Conservation (phyloP, 2,113 vertebrate genomes). For the Martes martes region DNA sequence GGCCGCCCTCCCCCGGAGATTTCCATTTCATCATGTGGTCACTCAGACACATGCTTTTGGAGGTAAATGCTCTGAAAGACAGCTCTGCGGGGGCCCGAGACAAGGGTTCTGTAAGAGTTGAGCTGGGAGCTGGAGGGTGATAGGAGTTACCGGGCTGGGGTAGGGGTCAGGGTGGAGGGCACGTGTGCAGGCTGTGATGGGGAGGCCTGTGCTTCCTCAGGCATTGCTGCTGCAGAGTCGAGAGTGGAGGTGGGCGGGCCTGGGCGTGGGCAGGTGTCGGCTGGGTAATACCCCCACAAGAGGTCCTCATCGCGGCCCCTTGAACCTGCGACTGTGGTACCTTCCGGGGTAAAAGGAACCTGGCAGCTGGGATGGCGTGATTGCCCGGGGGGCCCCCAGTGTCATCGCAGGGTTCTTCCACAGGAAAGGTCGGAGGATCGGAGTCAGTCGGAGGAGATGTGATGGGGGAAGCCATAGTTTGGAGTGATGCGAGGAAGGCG, state of each 20-base stretch:
- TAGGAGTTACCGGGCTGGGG: fast-evolving
- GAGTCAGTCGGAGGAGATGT: neutral
- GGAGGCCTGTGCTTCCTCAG: no score
- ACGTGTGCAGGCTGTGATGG: neutral
- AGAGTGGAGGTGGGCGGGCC: neutral
- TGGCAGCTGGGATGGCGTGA: neutral
- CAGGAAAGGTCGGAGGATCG: neutral
- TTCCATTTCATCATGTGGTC: fast-evolving
- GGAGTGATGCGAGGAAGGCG: neutral
- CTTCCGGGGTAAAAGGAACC: neutral
- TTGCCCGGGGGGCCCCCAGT: no score
- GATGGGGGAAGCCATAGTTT: fast-evolving
- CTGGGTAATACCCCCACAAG: neutral
- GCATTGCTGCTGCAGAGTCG: neutral
- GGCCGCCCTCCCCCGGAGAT: neutral
- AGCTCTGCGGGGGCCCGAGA: neutral
- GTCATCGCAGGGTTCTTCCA: neutral
- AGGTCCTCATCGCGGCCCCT: fast-evolving
- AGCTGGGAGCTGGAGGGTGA: neutral
- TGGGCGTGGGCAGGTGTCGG: fast-evolving
- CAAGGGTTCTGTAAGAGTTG: neutral
- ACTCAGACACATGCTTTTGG: neutral
- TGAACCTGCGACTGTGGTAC: neutral
- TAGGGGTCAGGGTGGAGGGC: neutral
- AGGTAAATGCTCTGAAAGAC: no score